Evolutionary conservation across 2,113 vertebrate species (phyloP).

Genomic region (Alligator sinensis): DNA sequence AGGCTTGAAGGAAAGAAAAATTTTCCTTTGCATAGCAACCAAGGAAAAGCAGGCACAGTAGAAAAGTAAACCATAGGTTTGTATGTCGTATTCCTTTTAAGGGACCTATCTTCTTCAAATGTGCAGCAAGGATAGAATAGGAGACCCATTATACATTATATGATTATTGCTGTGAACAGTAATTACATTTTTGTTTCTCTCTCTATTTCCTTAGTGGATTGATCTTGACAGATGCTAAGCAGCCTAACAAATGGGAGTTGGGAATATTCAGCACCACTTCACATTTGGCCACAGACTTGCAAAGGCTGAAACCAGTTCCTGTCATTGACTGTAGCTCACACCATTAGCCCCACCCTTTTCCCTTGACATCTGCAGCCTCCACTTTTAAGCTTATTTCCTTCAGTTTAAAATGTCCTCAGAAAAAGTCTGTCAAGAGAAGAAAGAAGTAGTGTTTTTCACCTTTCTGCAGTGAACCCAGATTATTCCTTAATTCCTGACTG

Average conservation of each 20-base stretch:
- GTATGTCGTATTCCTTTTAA: not conserved
- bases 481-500: not conserved
- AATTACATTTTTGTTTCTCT: not conserved
- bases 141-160: not conserved
- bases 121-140: not conserved
- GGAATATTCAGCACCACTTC: not conserved
- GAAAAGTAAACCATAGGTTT: too few relatives aligned
- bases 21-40: not conserved
- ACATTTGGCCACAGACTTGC: not conserved
- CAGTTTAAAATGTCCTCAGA: not conserved
- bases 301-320: not conserved
- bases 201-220: not conserved
- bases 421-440: not conserved
- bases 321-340: not conserved
- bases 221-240: not conserved
- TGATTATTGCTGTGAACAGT: not conserved
- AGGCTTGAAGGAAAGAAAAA: not conserved
- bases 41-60: not conserved
- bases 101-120: not conserved
- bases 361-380: not conserved
- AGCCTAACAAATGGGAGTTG: not conserved
- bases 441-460: not conserved
- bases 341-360: not conserved
- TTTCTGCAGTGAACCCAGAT: not conserved
- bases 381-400: not conserved